Evolutionary conservation across 23 tunicate genomes (phyloP).

Genomic region (Clavelina lepadiformis): DNA sequence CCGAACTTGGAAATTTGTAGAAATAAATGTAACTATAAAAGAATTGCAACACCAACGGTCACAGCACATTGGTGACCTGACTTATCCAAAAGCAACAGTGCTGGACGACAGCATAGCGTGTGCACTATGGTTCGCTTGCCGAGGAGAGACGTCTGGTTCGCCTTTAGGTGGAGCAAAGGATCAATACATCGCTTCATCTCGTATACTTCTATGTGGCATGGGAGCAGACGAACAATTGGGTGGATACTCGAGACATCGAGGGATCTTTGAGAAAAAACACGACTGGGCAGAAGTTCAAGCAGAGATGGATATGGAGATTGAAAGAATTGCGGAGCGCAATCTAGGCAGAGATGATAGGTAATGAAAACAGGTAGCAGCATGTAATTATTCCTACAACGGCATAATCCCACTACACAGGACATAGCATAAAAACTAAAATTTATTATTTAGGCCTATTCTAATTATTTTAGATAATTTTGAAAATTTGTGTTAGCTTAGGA

Average conservation of each 20-base stretch:
- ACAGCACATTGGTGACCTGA: conserved; percentile 44
- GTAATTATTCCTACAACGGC: too few species aligned
- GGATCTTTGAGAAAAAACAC: conserved; percentile 25
- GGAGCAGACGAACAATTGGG: conserved; percentile 96
- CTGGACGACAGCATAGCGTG: conserved; percentile 92
- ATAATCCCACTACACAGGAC: too few species aligned
- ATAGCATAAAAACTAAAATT: too few species aligned
- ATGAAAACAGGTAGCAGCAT: too few species aligned
- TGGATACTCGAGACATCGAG: conserved; percentile 86
- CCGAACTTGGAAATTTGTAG: conserved; percentile 68
- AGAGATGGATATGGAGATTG: conserved; percentile 79
- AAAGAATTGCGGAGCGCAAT: conserved; percentile 71
- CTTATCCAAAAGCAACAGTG: conserved; percentile 72
- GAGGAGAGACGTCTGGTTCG: conserved; percentile 27
- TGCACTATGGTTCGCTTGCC: conserved; percentile 90
- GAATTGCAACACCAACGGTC: conserved; percentile 30
- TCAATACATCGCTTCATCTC: conserved; percentile 16
- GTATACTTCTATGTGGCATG: conserved; percentile 82
- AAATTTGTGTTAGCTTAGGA: too few species aligned
- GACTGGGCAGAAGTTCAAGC: conserved; percentile 35
- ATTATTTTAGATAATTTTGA: too few species aligned
- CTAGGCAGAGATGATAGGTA: conserved; percentile 90
- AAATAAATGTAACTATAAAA: conserved; percentile 59
- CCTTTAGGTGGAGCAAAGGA: not conserved
- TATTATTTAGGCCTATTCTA: too few species aligned